Percentiles rank a stretch among this genome's conserved stretches.
Evolutionary conservation across 2,113 vertebrate genomes (phyloP).

Genomic region (Vulpes vulpes): DNA sequence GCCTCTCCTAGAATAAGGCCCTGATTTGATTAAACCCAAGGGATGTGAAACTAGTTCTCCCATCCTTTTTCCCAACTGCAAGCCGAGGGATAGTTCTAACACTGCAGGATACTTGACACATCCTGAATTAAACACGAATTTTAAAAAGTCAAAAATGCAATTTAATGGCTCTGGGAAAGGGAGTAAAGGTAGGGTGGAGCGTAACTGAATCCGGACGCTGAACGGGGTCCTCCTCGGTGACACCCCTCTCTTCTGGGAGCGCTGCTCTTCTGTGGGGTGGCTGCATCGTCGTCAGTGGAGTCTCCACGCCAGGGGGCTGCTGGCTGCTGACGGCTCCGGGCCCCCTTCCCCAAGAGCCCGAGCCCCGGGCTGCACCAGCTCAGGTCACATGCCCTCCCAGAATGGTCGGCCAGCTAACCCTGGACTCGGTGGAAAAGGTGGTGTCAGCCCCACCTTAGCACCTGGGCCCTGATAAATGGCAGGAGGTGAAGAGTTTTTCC

Average conservation of each 20-base stretch:
- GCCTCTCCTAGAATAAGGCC: not conserved
- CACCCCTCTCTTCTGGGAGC: not conserved
- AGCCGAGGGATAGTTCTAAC: not conserved
- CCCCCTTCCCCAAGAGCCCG: not conserved
- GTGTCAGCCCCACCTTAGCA: rapidly evolving
- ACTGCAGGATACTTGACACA: not conserved
- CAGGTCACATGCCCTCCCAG: not conserved
- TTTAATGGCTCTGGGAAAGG: not conserved
- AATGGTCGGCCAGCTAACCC: too few species aligned
- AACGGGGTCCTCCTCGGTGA: rapidly evolving
- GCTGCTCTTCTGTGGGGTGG: not conserved
- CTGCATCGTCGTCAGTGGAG: not conserved
- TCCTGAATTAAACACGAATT: not conserved
- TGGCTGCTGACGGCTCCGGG: not conserved
- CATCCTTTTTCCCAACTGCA: not conserved
- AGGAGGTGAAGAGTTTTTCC: not conserved
- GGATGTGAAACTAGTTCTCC: not conserved
- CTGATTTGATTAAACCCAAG: not conserved
- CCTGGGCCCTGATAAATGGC: not conserved
- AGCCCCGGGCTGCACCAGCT: rapidly evolving
- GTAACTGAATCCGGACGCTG: rapidly evolving
- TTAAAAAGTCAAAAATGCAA: not conserved
- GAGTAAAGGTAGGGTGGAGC: not conserved
- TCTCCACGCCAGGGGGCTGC: not conserved
- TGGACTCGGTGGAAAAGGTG: rapidly evolving